Evolutionary conservation across 2,797 vertebrate species (phyloP).

Genomic region (Helarctos malayanus): DNA sequence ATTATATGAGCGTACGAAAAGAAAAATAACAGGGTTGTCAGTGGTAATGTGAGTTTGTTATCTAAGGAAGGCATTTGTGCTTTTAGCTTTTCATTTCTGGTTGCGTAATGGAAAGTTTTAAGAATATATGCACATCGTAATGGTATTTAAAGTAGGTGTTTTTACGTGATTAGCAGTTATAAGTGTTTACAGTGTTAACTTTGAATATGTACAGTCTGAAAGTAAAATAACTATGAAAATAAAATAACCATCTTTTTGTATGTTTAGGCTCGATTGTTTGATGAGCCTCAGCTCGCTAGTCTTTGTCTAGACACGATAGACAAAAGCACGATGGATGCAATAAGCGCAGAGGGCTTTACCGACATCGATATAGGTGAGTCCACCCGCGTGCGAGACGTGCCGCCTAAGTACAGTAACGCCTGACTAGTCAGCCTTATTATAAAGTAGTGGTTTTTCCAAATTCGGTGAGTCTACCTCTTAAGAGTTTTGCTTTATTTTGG

Average conservation of each 20-base stretch:
- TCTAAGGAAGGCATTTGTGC: background rate
- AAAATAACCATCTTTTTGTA: slow-evolving; percentile 49
- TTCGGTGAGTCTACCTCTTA: background rate
- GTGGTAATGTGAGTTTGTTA: background rate
- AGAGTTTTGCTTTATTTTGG: slow-evolving; percentile 49
- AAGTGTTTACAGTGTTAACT: slow-evolving; percentile 10
- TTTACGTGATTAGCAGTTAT: slow-evolving; percentile 45
- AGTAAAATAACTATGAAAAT: slow-evolving; percentile 13
- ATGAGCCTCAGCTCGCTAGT: slow-evolving; percentile 92
- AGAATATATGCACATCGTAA: background rate
- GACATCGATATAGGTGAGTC: slow-evolving; percentile 90
- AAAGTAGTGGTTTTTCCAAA: background rate
- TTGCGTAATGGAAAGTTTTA: background rate
- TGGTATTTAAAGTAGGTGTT: background rate
- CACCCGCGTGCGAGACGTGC: accelerated
- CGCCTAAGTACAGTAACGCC: background rate
- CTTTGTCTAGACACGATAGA: slow-evolving; percentile 92
- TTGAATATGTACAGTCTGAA: background rate
- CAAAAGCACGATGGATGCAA: slow-evolving; percentile 90
- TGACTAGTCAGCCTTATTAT: background rate
- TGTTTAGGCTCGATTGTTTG: slow-evolving; percentile 91
- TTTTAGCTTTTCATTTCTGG: slow-evolving; percentile 34
- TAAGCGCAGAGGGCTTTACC: slow-evolving; percentile 92
- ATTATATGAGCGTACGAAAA: background rate
- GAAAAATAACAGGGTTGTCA: background rate